A percentile compares a stretch with the other conserved stretches of the same genome.
These are phyloP conservation scores for Diadema setosum DNA, from an alignment of 35 echinoderm and acorn worm species.

Conservation along the genomic window DNA sequence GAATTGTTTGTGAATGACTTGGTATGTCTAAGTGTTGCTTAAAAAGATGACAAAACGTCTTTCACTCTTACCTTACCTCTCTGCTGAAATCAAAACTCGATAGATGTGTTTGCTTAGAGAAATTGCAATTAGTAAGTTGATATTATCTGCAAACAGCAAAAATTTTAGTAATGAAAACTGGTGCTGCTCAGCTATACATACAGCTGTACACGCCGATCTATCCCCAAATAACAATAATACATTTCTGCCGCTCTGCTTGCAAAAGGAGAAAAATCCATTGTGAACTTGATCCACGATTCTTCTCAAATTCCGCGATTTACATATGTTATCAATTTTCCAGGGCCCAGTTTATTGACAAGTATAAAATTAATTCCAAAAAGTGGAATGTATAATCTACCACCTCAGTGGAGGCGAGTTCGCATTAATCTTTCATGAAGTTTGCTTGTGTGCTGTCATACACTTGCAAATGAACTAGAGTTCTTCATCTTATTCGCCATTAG, in stretches of 20 bases:
- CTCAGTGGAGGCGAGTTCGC: background rate
- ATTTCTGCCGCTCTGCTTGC: too few relatives aligned
- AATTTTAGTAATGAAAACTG: too few relatives aligned
- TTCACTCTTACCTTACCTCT: too few relatives aligned
- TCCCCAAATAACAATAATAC: too few relatives aligned
- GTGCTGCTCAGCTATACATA: too few relatives aligned
- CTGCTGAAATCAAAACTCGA: too few relatives aligned
- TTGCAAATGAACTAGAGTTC: background rate
- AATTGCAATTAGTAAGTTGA: constrained; percentile 3
- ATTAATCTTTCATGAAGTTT: background rate
- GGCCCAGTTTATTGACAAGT: background rate
- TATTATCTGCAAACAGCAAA: background rate
- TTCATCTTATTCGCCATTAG: constrained; percentile 1
- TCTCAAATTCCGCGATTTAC: background rate
- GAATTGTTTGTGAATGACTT: background rate
- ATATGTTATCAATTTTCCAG: constrained; percentile 8
- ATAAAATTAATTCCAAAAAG: background rate
- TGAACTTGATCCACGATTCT: background rate
- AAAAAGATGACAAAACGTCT: too few relatives aligned
- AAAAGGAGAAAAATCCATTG: background rate
- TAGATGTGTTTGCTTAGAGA: background rate
- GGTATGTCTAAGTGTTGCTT: background rate
- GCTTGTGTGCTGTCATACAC: background rate
- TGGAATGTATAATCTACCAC: background rate
- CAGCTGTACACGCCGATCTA: too few relatives aligned